Conservation (phyloP, 2,797 vertebrate genomes). For the Oreochromis mossambicus region DNA sequence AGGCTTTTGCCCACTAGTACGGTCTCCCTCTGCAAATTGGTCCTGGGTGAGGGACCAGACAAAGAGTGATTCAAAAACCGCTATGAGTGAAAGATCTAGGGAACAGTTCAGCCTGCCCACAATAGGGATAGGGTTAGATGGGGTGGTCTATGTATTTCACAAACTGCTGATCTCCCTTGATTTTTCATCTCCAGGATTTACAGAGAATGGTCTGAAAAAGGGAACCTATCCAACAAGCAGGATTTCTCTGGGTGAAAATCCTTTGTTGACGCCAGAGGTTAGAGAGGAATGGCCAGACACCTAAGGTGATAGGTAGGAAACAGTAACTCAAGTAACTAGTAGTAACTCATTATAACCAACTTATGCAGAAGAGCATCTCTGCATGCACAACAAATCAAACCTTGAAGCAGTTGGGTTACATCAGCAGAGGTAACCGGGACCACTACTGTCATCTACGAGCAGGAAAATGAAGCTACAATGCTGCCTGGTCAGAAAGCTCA, state of each 20-base stretch:
- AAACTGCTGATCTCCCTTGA: neutral
- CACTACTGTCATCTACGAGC: neutral
- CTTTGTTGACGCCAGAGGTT: neutral
- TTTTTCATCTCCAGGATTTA: neutral
- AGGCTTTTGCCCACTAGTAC: neutral
- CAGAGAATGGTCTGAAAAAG: neutral
- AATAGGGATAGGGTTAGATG: neutral
- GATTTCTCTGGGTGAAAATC: neutral
- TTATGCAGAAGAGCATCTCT: neutral
- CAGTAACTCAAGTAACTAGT: neutral
- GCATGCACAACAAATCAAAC: neutral
- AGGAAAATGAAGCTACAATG: neutral
- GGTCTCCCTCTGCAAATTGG: neutral
- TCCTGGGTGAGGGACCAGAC: neutral
- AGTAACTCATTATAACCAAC: neutral
- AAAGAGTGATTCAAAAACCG: neutral
- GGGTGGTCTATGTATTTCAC: neutral
- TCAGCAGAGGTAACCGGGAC: neutral
- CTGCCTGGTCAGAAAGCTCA: neutral
- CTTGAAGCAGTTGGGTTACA: neutral
- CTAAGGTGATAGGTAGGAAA: neutral
- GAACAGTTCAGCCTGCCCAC: neutral
- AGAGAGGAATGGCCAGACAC: neutral
- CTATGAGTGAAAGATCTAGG: neutral
- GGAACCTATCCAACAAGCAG: neutral